Conservation (phyloP, 2,113 vertebrate species). For the Halcyon malimbica region DNA sequence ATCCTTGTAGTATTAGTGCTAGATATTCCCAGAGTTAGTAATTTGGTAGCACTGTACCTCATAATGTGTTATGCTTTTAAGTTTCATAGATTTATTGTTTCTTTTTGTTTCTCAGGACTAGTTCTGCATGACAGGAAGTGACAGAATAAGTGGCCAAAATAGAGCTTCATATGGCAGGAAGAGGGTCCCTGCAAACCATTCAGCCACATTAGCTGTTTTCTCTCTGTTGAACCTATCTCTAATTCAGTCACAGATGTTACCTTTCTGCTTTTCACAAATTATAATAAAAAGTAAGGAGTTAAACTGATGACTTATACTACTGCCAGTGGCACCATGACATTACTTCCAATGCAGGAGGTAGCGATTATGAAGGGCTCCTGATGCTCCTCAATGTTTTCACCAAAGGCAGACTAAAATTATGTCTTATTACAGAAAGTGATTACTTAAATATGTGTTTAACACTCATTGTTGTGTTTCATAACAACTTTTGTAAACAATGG, state of each 20-base stretch:
- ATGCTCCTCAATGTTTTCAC: conserved; percentile 11
- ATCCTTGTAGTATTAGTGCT: not conserved
- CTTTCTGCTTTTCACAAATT: conserved; percentile 1
- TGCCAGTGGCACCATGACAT: not conserved
- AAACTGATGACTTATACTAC: not conserved
- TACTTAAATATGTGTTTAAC: not conserved
- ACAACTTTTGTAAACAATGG: not conserved
- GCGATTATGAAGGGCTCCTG: not conserved
- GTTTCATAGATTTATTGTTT: not conserved
- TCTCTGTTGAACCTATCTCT: not conserved
- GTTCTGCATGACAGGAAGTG: not conserved
- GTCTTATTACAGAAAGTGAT: not conserved
- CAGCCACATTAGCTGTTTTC: not conserved
- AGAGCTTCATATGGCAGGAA: not conserved
- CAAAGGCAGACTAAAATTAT: not conserved
- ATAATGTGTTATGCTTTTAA: not conserved
- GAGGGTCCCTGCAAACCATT: not conserved
- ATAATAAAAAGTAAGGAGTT: not conserved
- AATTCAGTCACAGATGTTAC: not conserved
- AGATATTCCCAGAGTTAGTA: not conserved
- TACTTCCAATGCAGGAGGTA: not conserved
- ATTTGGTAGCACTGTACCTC: not conserved
- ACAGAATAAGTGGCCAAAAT: not conserved
- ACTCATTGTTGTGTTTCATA: not conserved
- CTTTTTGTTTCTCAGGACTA: not conserved